A percentile compares a stretch with the other conserved stretches of the same genome.
Evolutionary conservation across 2,797 vertebrate species (phyloP).

Genomic region (Syncerus caffer): DNA sequence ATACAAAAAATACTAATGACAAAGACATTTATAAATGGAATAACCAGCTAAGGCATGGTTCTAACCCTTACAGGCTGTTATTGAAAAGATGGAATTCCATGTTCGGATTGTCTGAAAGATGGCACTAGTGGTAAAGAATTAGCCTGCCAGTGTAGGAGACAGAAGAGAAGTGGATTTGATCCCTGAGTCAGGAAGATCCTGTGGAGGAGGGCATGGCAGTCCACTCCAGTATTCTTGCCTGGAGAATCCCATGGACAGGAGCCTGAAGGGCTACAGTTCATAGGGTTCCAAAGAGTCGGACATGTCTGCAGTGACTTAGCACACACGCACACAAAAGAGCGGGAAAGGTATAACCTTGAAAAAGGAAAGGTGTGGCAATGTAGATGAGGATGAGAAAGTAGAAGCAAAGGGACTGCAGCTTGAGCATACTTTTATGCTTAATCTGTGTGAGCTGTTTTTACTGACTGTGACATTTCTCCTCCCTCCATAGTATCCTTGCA

Average conservation of each 20-base stretch:
- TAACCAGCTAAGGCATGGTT: background rate
- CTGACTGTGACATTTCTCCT: background rate
- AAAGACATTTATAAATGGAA: background rate
- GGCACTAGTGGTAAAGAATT: background rate
- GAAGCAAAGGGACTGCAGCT: background rate
- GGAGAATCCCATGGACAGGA: background rate
- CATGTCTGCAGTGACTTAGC: background rate
- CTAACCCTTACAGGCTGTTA: background rate
- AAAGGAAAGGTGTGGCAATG: background rate
- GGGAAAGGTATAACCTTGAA: background rate
- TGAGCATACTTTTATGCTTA: background rate
- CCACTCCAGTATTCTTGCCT: background rate
- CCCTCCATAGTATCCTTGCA: background rate
- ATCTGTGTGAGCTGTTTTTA: background rate
- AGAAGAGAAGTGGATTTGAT: background rate
- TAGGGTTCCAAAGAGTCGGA: background rate
- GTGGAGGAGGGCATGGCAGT: background rate
- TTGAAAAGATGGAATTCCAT: background rate
- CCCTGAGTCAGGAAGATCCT: background rate
- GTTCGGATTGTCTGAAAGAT: background rate
- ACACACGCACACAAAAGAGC: background rate
- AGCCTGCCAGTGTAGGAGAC: background rate
- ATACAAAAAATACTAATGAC: background rate
- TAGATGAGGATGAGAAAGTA: fast-evolving
- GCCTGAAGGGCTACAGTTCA: background rate